Base-by-base conservation (phyloP, 2,797 vertebrate genomes). In the Lemur catta region DNA sequence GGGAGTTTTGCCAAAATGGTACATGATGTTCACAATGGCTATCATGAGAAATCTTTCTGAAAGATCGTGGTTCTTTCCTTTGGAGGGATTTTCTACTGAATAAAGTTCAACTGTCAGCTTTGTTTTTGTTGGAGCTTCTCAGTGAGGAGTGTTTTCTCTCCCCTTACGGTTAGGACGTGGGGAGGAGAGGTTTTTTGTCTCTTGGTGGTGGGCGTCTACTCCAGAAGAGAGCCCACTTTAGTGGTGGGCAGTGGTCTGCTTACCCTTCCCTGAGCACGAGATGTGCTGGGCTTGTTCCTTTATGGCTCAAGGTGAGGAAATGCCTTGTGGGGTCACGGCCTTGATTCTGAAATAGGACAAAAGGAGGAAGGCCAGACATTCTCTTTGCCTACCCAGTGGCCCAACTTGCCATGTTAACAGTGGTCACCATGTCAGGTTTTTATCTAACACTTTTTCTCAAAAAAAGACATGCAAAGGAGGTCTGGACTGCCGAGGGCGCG, bases 111-210 rank as follows among this genome's bases (percentile, higher is more conserved):
- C 43, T 20, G 1, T 38, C n/a, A 84, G 17, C 24, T 57, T 43
- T 88, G 55, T 74, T 84, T 50, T 72, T 11, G 7, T 67, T 41
- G 63, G 28, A 84, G 8, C 33, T 63, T 74, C 28, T 57, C 61
- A 20, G 20, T 1, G 12, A 57, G 26, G 26, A 11, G 26, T 46
- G 14, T 82, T 74, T 67, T 30, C 65, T 78, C 24, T 46, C 18
- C 17, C 26, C 55, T 12, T 17, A 22, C 41, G 84, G 12, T 72
- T 35, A 69, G 41, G 85, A 20, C 4, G 4, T 48, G 11, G 12
- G 7, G 52, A 88, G 67, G 55, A 67, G 41, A 59, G 5, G 24
- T 67, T 95, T 93, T 96, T 93, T 97, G 84, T 95, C n/a, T 87
- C 46, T n/a, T 33, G 35, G 11, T 65, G 17, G n/a, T 63, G 35